Evolutionary conservation across 2,113 vertebrate species (phyloP).

Genomic region (Heterotis niloticus): DNA sequence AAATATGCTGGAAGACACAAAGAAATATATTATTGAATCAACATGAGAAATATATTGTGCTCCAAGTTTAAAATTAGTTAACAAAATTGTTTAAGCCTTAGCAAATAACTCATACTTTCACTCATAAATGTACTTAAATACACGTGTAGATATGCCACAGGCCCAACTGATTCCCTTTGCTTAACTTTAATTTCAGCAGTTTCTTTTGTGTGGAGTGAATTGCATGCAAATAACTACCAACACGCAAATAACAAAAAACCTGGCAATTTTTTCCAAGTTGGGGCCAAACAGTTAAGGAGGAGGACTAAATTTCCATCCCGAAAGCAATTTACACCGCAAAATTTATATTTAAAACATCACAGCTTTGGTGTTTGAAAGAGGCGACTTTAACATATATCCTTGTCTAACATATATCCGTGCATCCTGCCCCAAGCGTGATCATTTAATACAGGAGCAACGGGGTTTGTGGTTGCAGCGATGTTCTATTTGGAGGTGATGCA

Average conservation of each 20-base stretch:
- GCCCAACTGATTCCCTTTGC: not conserved
- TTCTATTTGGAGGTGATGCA: conserved; percentile 17
- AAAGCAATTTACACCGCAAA: not conserved
- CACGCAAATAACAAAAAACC: not conserved
- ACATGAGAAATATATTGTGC: not conserved
- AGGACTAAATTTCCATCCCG: not conserved
- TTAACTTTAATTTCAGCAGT: not conserved
- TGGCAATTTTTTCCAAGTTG: not conserved
- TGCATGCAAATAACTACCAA: not conserved
- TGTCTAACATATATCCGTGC: conserved; percentile 20
- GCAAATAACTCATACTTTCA: not conserved
- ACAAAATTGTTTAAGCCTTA: not conserved
- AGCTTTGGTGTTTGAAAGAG: conserved; percentile 3
- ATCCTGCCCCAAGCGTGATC: conserved; percentile 21
- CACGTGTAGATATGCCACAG: conserved; percentile 4
- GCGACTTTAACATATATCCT: conserved; percentile 16
- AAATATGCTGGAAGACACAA: not conserved
- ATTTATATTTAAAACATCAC: conserved; percentile 15
- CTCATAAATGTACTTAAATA: not conserved
- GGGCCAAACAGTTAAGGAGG: not conserved
- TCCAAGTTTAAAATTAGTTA: not conserved
- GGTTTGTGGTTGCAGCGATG: conserved; percentile 11
- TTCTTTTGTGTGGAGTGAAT: not conserved
- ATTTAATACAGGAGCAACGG: conserved; percentile 12
- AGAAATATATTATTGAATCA: not conserved